Evolutionary conservation across 2,113 vertebrate genomes (phyloP), one percentile per base, ranked within the genome.

Genomic region (Psittacula cyanocephala): DNA sequence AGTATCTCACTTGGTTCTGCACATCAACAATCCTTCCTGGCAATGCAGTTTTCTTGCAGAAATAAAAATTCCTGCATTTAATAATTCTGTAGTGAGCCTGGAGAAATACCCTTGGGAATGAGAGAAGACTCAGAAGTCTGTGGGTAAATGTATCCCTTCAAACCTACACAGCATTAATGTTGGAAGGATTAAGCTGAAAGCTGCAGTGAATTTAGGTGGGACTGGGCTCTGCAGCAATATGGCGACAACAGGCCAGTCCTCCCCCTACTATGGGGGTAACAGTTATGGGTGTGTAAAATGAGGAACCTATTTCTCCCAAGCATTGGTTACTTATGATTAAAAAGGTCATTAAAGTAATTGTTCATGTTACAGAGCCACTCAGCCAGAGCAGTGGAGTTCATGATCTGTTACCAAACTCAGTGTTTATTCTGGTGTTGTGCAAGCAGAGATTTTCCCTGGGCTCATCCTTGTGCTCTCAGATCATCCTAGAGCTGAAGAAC

Each of bases 61-160:
- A 91, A 81, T 77, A 91, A 92, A 93, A 84, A 75, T 71, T 62
- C 79, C 80, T 24, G 3, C 44, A 37, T 81, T 93, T 84, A 86
- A 6, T 81, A 77, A 78, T 23, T 60, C 33, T 19, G 62, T 11
- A 7, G 18, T 46, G 62, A 65, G 69, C 39, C 55, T 78, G 55
- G 28, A 75, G 29, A 91, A 71, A 68, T 17, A 37, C 50, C 20
- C 28, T 57, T 88, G 68, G 68, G 71, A 86, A 22, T 22, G 55
- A 83, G 50, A 77, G 67, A 46, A 82, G 46, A 19, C 53, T 87
- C 47, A 24, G 3, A 29, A 69, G 18, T 17, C 63, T n/a, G 39
- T 28, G 29, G 71, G 37, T 67, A 37, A 49, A 74, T 19, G 35
- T 19, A 6, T 70, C 43, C 29, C 74, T 89, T 53, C 3, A 3